phyloP scores from a whole-genome alignment of 2,888 invertebrate genomes.

The Lysandra bellargus region DNA sequence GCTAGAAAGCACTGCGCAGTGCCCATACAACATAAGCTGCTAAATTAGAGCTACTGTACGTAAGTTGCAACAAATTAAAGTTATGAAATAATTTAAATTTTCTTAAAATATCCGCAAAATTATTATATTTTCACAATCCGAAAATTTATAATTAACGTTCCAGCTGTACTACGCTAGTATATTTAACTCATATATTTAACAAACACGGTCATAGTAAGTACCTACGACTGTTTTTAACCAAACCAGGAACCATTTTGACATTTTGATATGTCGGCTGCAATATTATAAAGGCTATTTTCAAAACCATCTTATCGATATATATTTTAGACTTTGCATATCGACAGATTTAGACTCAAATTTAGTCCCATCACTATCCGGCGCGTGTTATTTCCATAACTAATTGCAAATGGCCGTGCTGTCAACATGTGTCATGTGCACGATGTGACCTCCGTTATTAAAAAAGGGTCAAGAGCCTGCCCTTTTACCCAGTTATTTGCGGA shows the following conservation, averaged over 20 bases:
- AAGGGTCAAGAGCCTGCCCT: slow-evolving; percentile 32
- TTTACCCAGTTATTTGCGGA: slow-evolving; percentile 15
- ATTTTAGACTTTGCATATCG: background rate
- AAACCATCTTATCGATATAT: background rate
- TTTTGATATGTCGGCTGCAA: background rate
- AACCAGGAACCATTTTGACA: background rate
- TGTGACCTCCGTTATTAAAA: slow-evolving; percentile 48
- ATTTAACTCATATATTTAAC: too few species aligned
- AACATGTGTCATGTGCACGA: slow-evolving; percentile 70
- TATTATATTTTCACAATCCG: too few species aligned
- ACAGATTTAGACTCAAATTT: slow-evolving; percentile 43
- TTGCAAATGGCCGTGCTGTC: slow-evolving; percentile 76
- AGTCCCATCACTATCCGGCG: slow-evolving; percentile 50
- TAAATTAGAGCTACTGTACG: background rate
- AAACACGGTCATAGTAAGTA: too few species aligned
- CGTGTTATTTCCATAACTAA: slow-evolving; percentile 75
- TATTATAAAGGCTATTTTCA: background rate
- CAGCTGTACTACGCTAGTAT: too few species aligned
- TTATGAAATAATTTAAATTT: background rate
- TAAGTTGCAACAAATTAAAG: background rate
- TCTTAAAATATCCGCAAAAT: background rate
- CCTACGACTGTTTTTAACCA: too few species aligned
- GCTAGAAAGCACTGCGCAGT: background rate
- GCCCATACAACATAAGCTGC: background rate
- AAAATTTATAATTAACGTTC: too few species aligned